A percentile compares a stretch with the other conserved stretches of the same genome.
Evolutionary conservation across 2,113 vertebrate genomes (phyloP).

Genomic region (Pituophis catenifer): DNA sequence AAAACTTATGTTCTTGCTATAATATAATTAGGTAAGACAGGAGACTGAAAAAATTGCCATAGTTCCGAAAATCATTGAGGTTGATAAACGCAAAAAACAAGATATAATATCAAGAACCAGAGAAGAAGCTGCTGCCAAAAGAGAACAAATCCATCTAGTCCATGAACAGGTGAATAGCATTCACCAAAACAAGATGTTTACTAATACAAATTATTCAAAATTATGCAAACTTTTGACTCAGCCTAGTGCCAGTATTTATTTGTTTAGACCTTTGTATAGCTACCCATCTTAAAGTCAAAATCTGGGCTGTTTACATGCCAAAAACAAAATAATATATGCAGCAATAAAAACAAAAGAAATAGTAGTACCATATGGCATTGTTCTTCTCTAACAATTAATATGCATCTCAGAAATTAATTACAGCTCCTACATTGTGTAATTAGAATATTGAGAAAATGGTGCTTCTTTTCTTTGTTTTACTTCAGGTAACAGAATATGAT

Average conservation of each 20-base stretch:
- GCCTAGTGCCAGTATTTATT: not conserved
- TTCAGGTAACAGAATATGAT: not conserved
- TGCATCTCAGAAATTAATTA: not conserved
- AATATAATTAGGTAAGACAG: slow-evolving; percentile 59
- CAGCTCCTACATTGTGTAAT: not conserved
- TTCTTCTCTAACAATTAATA: not conserved
- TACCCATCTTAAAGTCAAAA: not conserved
- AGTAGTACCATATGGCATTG: not conserved
- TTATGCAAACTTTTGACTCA: not conserved
- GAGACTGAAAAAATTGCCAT: slow-evolving; percentile 60
- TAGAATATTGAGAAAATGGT: slow-evolving; percentile 37
- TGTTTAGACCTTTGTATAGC: not conserved
- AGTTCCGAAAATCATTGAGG: slow-evolving; percentile 40
- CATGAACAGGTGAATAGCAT: slow-evolving; percentile 57
- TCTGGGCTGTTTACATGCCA: not conserved
- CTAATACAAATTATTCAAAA: slow-evolving; percentile 30
- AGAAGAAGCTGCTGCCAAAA: slow-evolving; percentile 66
- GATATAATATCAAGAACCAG: slow-evolving; percentile 63
- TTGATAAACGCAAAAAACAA: slow-evolving; percentile 49
- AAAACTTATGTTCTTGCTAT: slow-evolving; percentile 45
- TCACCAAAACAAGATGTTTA: slow-evolving; percentile 36
- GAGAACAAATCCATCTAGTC: slow-evolving; percentile 60
- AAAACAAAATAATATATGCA: not conserved
- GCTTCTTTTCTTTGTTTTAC: not conserved
- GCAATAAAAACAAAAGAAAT: not conserved